Percentiles rank a stretch among this genome's conserved stretches.
Evolutionary conservation across 2,797 vertebrate genomes (phyloP).

Genomic region (Aeoliscus strigatus): DNA sequence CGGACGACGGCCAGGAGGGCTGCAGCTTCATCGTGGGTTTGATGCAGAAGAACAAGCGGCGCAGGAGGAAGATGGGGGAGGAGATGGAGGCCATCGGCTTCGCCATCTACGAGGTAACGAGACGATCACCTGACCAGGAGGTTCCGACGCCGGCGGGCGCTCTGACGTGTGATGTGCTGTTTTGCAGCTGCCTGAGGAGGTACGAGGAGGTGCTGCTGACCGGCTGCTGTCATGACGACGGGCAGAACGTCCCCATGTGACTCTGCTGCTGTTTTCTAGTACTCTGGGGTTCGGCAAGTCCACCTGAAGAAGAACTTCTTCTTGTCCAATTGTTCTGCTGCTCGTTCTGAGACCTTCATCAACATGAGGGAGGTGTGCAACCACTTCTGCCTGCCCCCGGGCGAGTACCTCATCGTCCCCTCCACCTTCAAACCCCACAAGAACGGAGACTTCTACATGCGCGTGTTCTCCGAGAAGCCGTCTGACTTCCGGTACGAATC

Average conservation of each 20-base stretch:
- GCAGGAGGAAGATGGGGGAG: conserved; percentile 48
- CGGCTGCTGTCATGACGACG: too few relatives aligned
- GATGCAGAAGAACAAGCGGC: conserved; percentile 68
- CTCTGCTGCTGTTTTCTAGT: conserved; percentile 36
- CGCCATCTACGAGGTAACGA: conserved; percentile 62
- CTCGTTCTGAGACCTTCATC: conserved; percentile 69
- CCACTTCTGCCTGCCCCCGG: conserved; percentile 67
- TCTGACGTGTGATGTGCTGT: conserved; percentile 14
- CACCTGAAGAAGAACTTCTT: conserved; percentile 73
- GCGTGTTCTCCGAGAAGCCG: conserved; percentile 74
- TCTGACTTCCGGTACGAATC: conserved; percentile 64
- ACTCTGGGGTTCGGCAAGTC: conserved; percentile 71
- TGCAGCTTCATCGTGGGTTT: conserved; percentile 68
- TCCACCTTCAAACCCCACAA: conserved; percentile 73
- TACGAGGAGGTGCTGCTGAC: conserved; percentile 29
- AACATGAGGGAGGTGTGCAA: conserved; percentile 67
- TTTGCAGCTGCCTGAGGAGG: conserved; percentile 76
- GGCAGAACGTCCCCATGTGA: conserved; percentile 18
- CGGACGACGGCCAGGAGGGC: conserved; percentile 51
- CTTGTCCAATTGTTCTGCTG: conserved; percentile 42
- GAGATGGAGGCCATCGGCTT: conserved; percentile 66
- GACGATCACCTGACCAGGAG: too few relatives aligned
- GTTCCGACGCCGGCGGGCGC: too few relatives aligned
- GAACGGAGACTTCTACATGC: conserved; percentile 70
- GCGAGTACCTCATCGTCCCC: conserved; percentile 74